phyloP scores from a whole-genome alignment of 2,797 vertebrate species.

The Streptopelia turtur region DNA sequence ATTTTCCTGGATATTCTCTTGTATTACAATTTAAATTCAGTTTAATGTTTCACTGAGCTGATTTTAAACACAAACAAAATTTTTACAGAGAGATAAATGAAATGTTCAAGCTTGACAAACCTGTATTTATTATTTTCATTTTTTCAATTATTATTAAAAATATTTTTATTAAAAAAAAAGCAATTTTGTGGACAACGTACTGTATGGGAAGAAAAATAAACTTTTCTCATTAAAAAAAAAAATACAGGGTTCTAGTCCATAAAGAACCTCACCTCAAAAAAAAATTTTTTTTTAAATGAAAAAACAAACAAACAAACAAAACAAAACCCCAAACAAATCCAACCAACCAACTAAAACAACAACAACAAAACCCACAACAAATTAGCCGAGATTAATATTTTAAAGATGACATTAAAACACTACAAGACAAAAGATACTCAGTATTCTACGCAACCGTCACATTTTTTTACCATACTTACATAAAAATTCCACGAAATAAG shows the following conservation, averaged over 20 bases:
- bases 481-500: not conserved
- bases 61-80: not conserved
- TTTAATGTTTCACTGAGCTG: not conserved
- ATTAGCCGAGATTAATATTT: not conserved
- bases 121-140: not conserved
- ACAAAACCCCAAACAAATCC: accelerated
- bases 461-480: not conserved
- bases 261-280: not conserved
- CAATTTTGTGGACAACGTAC: accelerated
- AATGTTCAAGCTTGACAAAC: not conserved
- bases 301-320: not conserved
- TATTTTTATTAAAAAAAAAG: accelerated
- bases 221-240: not conserved
- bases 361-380: accelerated
- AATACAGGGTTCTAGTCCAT: not conserved
- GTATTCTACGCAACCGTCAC: not conserved
- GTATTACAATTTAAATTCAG: not conserved
- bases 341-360: not conserved
- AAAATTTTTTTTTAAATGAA: no score
- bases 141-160: not conserved
- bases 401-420: not conserved
- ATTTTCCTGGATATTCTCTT: not conserved
- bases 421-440: not conserved
- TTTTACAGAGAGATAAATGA: not conserved
- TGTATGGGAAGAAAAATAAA: not conserved